Base-by-base conservation (phyloP, 2,113 vertebrate species). In the Eurystomus gularis region DNA sequence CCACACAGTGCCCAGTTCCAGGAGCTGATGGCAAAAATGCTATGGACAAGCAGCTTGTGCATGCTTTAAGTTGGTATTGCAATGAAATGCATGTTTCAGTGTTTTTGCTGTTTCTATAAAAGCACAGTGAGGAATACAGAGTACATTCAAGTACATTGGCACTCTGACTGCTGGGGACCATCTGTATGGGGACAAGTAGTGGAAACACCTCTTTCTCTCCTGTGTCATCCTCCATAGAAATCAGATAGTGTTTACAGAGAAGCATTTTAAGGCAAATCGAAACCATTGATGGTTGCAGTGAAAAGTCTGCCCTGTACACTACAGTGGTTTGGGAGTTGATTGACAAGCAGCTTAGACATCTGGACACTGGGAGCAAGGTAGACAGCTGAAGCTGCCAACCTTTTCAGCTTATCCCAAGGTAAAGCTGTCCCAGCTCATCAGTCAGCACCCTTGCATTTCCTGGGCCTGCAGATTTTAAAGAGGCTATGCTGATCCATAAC, bases 371-470 rank as follows among this genome's bases (percentile, higher is more conserved):
- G 64, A 95, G 55, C 65, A 78, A 55, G 61, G 78, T 28, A 94
- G 92, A 88, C 79, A 93, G 83, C 78, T 95, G 84, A 94, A 93
- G 91, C 86, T 96, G 91, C 86, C 95, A 96, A 71, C 65, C 57
- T 93, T 93, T 95, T 94, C 93, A 94, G 65, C 48, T 95, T 71
- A 61, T 94, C 69, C 89, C 1, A 37, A 61, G 65, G 70, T 94
- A 96, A 96, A 79, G 35, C 89, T 95, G 84, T 87, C 89, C 91
- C 84, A 91, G 57, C 73, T 95, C 68, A 81, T 95, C 86, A 93
- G 62, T 97, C 94, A 93, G 79, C 75, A 77, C 69, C 70, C 61
- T 72, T 79, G n/a, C 13, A 42, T 57, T 90, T 88, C 84, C 51
- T 72, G 79, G 86, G 44, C 65, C 49, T 94, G 42, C 31, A 52